These are phyloP conservation scores for Falco concolor DNA, from an alignment of 2,797 vertebrate genomes.

Conservation along the genomic window DNA sequence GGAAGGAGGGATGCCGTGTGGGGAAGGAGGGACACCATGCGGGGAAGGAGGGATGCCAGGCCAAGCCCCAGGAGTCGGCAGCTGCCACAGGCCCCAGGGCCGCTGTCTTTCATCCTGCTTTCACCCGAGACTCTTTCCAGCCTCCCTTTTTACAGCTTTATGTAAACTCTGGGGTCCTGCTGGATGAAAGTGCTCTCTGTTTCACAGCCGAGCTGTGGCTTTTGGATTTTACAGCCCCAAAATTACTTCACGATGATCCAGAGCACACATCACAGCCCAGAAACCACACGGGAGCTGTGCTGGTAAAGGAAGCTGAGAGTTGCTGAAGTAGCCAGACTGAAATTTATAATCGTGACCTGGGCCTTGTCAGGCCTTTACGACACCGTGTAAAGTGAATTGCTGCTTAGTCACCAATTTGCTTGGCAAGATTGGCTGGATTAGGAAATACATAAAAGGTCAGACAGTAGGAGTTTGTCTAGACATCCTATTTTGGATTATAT, in stretches of 20 bases:
- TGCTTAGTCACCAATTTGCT: slow-evolving; percentile 79
- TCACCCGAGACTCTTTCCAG: slow-evolving; percentile 48
- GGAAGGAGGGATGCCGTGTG: no score
- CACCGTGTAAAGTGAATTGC: slow-evolving; percentile 71
- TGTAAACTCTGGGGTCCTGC: slow-evolving; percentile 63
- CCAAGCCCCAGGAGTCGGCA: not conserved
- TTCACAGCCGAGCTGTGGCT: slow-evolving; percentile 60
- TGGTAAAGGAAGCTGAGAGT: slow-evolving; percentile 60
- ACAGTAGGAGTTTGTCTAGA: slow-evolving; percentile 83
- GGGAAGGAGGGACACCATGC: no score
- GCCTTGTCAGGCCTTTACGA: slow-evolving; percentile 72
- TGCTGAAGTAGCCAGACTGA: slow-evolving; percentile 72
- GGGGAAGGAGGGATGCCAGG: not conserved
- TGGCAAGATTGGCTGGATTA: slow-evolving; percentile 73
- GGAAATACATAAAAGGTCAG: slow-evolving; percentile 79
- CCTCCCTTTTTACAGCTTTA: slow-evolving; percentile 37
- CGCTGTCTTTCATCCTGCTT: slow-evolving; percentile 21
- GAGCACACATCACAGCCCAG: slow-evolving; percentile 68
- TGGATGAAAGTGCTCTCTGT: slow-evolving; percentile 66
- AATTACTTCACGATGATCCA: slow-evolving; percentile 73
- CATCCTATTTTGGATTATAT: slow-evolving; percentile 74
- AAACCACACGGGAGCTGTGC: slow-evolving; percentile 67
- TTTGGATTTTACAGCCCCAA: slow-evolving; percentile 66
- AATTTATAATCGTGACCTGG: slow-evolving; percentile 76
- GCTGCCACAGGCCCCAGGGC: not conserved